Evolutionary conservation across 2,888 invertebrate species (phyloP).

Genomic region (Caenorhabditis sinica): DNA sequence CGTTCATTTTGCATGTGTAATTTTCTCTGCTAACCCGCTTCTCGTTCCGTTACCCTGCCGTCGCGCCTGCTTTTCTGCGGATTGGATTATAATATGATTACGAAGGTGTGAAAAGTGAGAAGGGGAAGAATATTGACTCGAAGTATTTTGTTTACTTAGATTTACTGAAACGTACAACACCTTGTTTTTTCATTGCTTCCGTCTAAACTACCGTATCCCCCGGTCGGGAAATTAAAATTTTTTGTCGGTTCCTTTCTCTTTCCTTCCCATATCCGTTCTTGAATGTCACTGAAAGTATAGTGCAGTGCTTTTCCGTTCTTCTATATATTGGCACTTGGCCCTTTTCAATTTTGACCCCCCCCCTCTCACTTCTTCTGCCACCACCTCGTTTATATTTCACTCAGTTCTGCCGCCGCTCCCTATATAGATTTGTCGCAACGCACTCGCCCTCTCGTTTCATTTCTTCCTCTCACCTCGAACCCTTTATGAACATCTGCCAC

Average conservation of each 20-base stretch:
- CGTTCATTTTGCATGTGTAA: conserved; percentile 53
- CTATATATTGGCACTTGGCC: conserved; percentile 5
- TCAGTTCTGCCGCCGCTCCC: conserved; percentile 32
- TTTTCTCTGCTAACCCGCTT: conserved; percentile 28
- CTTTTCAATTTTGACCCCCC: conserved; percentile 13
- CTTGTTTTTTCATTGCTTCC: too few relatives aligned
- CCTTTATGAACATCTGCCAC: conserved; percentile 62
- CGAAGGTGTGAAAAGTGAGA: conserved; percentile 45
- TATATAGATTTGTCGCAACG: conserved; percentile 48
- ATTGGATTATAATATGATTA: conserved; percentile 52
- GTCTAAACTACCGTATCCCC: too few relatives aligned
- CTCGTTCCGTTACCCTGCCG: conserved; percentile 21
- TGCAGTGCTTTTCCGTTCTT: too few relatives aligned
- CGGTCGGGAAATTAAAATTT: too few relatives aligned
- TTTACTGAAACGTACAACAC: too few relatives aligned
- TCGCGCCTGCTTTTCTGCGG: conserved; percentile 14
- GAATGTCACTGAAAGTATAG: too few relatives aligned
- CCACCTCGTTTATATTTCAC: conserved; percentile 26
- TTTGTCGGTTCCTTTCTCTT: too few relatives aligned
- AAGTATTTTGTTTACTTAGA: not conserved
- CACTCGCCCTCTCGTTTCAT: conserved; percentile 34
- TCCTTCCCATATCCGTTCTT: too few relatives aligned
- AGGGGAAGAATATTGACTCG: not conserved
- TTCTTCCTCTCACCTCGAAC: conserved; percentile 57
- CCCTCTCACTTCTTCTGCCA: not conserved